Conservation (phyloP, 2,888 invertebrate genomes). For the Aleiodes testaceus region DNA sequence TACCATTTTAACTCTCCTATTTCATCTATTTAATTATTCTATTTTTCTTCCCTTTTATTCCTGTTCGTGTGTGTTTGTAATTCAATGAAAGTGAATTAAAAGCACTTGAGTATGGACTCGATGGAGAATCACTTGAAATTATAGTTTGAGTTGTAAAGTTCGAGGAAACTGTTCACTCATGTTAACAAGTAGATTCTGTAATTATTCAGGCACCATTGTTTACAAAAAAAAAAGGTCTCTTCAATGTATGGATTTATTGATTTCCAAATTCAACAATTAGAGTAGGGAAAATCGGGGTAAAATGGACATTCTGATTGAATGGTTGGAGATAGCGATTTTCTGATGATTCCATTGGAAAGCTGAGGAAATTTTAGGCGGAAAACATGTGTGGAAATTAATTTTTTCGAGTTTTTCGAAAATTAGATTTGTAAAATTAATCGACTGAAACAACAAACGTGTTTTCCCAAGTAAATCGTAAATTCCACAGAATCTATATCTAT, state of each 20-base stretch:
- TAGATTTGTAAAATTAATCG: conserved; percentile 14
- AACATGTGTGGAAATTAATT: too few species aligned
- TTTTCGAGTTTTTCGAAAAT: neutral
- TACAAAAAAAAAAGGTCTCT: too few species aligned
- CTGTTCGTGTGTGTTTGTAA: neutral
- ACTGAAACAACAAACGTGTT: conserved; percentile 12
- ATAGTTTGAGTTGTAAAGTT: neutral
- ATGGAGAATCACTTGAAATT: conserved; percentile 18
- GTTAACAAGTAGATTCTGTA: neutral
- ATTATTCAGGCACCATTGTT: too few species aligned
- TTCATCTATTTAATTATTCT: conserved; percentile 21
- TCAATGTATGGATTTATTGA: too few species aligned
- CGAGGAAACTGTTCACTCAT: conserved; percentile 16
- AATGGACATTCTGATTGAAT: too few species aligned
- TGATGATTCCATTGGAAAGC: too few species aligned
- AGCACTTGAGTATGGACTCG: conserved; percentile 6
- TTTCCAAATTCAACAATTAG: too few species aligned
- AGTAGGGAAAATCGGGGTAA: too few species aligned
- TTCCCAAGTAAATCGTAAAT: neutral
- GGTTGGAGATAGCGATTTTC: too few species aligned
- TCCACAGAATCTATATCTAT: neutral
- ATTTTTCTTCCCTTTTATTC: neutral
- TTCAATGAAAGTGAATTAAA: neutral
- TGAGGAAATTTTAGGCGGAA: too few species aligned
- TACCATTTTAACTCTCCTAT: conserved; percentile 8